Conservation (phyloP, 2,113 vertebrate species). For the Lamprotornis superbus region DNA sequence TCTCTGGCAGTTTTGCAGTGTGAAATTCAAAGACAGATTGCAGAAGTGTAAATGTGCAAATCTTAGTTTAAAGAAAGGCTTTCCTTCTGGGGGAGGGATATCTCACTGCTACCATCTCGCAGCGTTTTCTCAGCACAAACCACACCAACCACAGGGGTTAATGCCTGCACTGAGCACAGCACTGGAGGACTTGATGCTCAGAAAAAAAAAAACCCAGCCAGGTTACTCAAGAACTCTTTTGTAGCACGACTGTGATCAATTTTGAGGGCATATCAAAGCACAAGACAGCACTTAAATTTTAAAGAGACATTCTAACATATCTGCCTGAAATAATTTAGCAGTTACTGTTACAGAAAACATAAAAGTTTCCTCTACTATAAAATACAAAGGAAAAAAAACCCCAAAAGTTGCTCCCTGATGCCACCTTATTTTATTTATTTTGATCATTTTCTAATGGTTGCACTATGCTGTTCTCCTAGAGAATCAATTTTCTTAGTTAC, state of each 20-base stretch:
- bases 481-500: neutral
- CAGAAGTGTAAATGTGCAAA: neutral
- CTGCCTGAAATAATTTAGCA: neutral
- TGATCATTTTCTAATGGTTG: neutral
- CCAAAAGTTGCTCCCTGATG: neutral
- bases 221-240: neutral
- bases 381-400: fast-evolving
- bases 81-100: neutral
- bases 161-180: fast-evolving
- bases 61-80: neutral
- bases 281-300: neutral
- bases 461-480: neutral
- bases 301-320: neutral
- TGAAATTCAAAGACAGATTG: neutral
- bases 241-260: neutral
- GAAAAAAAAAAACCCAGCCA: neutral
- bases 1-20: neutral
- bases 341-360: neutral
- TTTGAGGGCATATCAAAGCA: neutral
- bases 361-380: neutral
- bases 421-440: neutral
- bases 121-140: neutral
- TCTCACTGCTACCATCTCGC: neutral
- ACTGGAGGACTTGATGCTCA: neutral
- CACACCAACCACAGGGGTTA: neutral